A percentile compares a stretch with the other conserved stretches of the same genome.
Conservation (phyloP, 2,888 invertebrate species). For the Periphyllus acericola region DNA sequence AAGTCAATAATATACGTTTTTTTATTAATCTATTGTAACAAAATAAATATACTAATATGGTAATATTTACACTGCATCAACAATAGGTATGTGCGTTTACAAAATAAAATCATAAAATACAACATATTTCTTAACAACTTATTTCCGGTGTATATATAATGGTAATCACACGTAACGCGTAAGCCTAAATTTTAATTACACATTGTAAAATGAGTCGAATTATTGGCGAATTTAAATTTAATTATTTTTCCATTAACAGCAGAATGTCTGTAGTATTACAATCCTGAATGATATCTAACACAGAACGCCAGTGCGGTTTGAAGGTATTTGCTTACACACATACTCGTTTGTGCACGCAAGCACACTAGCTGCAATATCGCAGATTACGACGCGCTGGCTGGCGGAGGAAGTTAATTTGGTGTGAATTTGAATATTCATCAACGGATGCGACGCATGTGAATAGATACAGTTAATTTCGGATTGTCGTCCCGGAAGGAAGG, state of each 20-base stretch:
- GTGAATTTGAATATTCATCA: slow-evolving; percentile 16
- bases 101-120: no score
- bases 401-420: background rate
- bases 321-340: background rate
- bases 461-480: background rate
- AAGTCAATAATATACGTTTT: no score
- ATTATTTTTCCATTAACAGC: background rate
- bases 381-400: background rate
- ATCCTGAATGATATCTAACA: background rate
- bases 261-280: background rate
- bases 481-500: background rate
- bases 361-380: background rate
- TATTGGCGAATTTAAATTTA: background rate
- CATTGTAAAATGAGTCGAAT: background rate
- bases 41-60: no score
- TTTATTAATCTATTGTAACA: no score
- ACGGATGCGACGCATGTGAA: background rate
- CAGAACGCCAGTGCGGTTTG: background rate
- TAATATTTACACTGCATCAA: no score
- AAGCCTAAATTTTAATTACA: no score
- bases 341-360: background rate
- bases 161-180: no score
- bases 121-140: no score
- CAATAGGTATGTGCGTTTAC: no score
- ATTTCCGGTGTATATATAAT: no score